These are phyloP conservation scores for Ophraella communa DNA, from an alignment of 2,888 invertebrate genomes.

Conservation along the genomic window DNA sequence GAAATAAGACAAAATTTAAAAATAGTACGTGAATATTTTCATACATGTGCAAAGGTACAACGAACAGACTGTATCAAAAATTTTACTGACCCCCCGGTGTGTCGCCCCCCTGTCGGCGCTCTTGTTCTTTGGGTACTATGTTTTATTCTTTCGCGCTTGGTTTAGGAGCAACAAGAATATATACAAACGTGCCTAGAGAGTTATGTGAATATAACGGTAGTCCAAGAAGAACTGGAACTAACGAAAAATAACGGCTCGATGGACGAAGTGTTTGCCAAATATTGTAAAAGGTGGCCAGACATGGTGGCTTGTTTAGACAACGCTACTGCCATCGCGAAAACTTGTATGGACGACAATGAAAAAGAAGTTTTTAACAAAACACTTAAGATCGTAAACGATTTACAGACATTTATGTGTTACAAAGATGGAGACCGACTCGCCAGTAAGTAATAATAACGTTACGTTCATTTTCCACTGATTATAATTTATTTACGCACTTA, in stretches of 20 bases:
- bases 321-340: slow-evolving; percentile 65
- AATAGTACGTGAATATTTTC: too few relatives aligned
- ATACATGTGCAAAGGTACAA: too few relatives aligned
- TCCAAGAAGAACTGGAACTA: slow-evolving; percentile 71
- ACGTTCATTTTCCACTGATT: too few relatives aligned
- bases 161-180: slow-evolving; percentile 47
- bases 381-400: slow-evolving; percentile 71
- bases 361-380: slow-evolving; percentile 67
- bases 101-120: too few relatives aligned
- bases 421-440: slow-evolving; percentile 86
- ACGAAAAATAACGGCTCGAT: slow-evolving; percentile 68
- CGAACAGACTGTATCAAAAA: too few relatives aligned
- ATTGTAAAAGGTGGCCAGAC: slow-evolving; percentile 70
- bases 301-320: slow-evolving; percentile 68
- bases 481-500: too few relatives aligned
- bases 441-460: too few relatives aligned
- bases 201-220: slow-evolving; percentile 65
- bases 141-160: too few relatives aligned
- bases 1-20: too few relatives aligned
- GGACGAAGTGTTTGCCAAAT: slow-evolving; percentile 63
- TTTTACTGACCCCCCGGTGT: too few relatives aligned
- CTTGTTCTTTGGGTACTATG: too few relatives aligned
- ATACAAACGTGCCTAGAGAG: slow-evolving; percentile 65
- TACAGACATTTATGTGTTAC: slow-evolving; percentile 76
- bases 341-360: slow-evolving; percentile 71